Evolutionary conservation across 2,113 vertebrate genomes (phyloP).

Genomic region (Corythoichthys haematopterus): DNA sequence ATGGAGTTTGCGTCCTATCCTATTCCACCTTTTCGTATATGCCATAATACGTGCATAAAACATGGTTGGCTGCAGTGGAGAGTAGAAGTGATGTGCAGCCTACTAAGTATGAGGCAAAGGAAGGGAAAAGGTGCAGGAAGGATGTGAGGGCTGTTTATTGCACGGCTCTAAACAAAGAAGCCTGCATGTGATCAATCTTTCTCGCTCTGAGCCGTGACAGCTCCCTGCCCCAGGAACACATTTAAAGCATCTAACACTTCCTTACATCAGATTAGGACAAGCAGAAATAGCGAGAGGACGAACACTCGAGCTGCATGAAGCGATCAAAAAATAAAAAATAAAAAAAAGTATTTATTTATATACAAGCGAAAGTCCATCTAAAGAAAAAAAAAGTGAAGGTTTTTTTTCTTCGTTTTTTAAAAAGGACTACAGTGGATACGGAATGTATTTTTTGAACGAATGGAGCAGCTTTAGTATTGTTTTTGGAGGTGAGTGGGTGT

Average conservation of each 20-base stretch:
- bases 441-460: constrained; percentile 49
- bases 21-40: background rate
- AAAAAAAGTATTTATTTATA: background rate
- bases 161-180: constrained; percentile 99
- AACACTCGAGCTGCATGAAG: background rate
- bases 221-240: constrained; percentile 97
- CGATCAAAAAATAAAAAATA: background rate
- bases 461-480: constrained; percentile 71
- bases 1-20: background rate
- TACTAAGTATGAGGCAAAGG: constrained; percentile 65
- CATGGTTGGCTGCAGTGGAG: constrained; percentile 30
- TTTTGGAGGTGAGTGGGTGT: constrained; percentile 87
- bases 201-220: constrained; percentile 97
- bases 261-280: constrained; percentile 83
- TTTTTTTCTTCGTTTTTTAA: constrained; percentile 25
- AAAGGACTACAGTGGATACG: constrained; percentile 31
- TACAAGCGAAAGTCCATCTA: constrained; percentile 4
- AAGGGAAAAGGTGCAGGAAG: constrained; percentile 31
- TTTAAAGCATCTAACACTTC: constrained; percentile 92
- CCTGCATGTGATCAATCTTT: constrained; percentile 95
- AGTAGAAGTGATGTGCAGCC: constrained; percentile 37
- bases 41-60: background rate
- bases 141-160: constrained; percentile 82
- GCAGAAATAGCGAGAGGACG: background rate
- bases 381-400: constrained; percentile 1